phyloP scores from a whole-genome alignment of 2,113 vertebrate genomes.

The Procavia capensis region DNA sequence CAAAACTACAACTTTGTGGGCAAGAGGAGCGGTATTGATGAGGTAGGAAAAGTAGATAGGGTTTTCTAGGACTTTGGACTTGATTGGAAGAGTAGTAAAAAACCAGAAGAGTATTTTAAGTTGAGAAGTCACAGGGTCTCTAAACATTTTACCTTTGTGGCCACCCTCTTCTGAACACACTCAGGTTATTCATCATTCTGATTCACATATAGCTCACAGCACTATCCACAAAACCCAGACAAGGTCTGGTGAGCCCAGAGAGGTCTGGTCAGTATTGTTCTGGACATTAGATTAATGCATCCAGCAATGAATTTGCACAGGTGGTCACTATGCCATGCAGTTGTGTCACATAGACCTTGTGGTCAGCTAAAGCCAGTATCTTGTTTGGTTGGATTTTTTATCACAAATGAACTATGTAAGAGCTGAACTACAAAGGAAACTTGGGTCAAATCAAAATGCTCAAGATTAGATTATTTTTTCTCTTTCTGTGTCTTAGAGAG shows the following conservation, averaged over 20 bases:
- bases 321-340: not conserved
- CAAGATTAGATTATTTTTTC: not conserved
- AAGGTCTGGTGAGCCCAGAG: not conserved
- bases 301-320: not conserved
- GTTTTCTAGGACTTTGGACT: not conserved
- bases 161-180: not conserved
- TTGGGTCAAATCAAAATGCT: not conserved
- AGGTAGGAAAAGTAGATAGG: not conserved
- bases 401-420: not conserved
- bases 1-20: not conserved
- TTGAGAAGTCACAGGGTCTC: not conserved
- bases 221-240: not conserved
- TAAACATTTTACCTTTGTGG: not conserved
- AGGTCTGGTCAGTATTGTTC: not conserved
- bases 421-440: not conserved
- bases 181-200: not conserved
- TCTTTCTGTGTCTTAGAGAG: not conserved
- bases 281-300: not conserved
- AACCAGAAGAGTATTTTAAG: not conserved
- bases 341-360: not conserved
- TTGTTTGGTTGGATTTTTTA: slow-evolving; percentile 13
- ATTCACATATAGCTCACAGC: not conserved
- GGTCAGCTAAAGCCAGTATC: not conserved
- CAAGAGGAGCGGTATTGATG: not conserved
- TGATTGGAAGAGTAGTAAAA: slow-evolving; percentile 5